Conservation (phyloP, 2,797 vertebrate genomes). For the Takifugu ocellatus region DNA sequence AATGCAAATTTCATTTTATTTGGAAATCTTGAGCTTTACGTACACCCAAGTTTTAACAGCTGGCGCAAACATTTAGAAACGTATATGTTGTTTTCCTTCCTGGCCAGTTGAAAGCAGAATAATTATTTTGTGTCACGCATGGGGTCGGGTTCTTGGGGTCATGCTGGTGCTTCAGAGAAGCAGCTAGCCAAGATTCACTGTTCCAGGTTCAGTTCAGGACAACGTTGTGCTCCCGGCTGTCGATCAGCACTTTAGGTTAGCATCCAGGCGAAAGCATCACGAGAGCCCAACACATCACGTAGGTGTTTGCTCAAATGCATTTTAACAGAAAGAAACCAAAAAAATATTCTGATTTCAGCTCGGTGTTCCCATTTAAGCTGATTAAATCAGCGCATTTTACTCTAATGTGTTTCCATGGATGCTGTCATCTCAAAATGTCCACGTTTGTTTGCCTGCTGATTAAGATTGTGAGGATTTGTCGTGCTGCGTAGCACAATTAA, state of each 20-base stretch:
- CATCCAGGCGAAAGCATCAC: slow-evolving; percentile 44
- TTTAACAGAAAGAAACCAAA: slow-evolving; percentile 27
- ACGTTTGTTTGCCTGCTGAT: slow-evolving; percentile 65
- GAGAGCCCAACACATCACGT: slow-evolving; percentile 30
- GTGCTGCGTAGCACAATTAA: slow-evolving; percentile 67
- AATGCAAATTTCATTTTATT: slow-evolving; percentile 16
- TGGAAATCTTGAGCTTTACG: background rate
- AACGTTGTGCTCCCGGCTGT: slow-evolving; percentile 12
- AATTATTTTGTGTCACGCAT: too few species aligned
- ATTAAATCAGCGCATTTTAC: slow-evolving; percentile 58
- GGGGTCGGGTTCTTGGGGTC: too few species aligned
- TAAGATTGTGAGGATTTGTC: slow-evolving; percentile 61
- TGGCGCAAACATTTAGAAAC: slow-evolving; percentile 14
- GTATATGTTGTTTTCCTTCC: slow-evolving; percentile 26
- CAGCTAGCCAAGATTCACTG: slow-evolving; percentile 28
- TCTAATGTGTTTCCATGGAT: slow-evolving; percentile 56
- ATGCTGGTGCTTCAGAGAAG: background rate
- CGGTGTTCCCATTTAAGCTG: slow-evolving; percentile 37
- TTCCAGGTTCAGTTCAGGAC: slow-evolving; percentile 31
- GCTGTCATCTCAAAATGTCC: slow-evolving; percentile 61
- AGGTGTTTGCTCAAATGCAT: slow-evolving; percentile 43
- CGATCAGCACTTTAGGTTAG: slow-evolving; percentile 48
- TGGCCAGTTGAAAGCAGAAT: slow-evolving; percentile 16
- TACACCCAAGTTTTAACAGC: background rate
- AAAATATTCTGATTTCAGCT: slow-evolving; percentile 40